A percentile compares a stretch with the other conserved stretches of the same genome.
Evolutionary conservation across 2,113 vertebrate genomes (phyloP).

Genomic region (Cynoglossus semilaevis): DNA sequence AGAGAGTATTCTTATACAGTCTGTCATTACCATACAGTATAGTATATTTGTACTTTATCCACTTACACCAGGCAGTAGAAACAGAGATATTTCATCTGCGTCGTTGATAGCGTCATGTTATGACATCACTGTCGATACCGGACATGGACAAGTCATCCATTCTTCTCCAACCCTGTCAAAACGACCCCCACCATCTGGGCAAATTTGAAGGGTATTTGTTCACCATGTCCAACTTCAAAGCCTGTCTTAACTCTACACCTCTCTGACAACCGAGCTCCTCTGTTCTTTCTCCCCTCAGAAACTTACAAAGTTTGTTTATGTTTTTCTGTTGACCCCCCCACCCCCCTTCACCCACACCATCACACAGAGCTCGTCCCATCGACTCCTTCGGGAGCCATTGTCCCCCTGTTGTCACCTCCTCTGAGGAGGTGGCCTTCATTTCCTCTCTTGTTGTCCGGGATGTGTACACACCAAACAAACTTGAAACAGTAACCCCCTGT

Average conservation of each 20-base stretch:
- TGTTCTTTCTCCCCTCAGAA: constrained; percentile 41
- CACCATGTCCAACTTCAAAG: constrained; percentile 84
- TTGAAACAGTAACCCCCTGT: constrained; percentile 71
- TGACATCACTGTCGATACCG: too few species aligned
- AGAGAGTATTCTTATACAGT: too few species aligned
- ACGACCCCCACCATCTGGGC: constrained; percentile 39
- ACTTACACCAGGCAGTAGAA: too few species aligned
- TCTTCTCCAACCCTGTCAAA: constrained; percentile 40
- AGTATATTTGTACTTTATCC: too few species aligned
- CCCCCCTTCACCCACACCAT: constrained; percentile 12
- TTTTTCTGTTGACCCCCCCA: constrained; percentile 30
- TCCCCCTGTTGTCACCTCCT: constrained; percentile 70
- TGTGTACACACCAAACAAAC: constrained; percentile 76
- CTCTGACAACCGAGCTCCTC: constrained; percentile 75
- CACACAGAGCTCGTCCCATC: constrained; percentile 44
- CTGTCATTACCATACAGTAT: too few species aligned
- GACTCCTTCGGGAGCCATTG: constrained; percentile 62
- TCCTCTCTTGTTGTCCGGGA: constrained; percentile 65
- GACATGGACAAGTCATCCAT: background rate
- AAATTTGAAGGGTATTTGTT: constrained; percentile 70
- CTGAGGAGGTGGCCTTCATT: constrained; percentile 66
- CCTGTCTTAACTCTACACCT: constrained; percentile 77
- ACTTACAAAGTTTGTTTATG: constrained; percentile 14
- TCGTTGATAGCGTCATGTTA: too few species aligned
- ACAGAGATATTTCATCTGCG: too few species aligned